Conservation (phyloP, 2,113 vertebrate genomes). For the western clawed frog (Xenopus tropicalis) region UCB_Xtro_10.0 CM004443.2:78121501-78122000, state of each 20-base stretch:
- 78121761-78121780: constrained; percentile 13
- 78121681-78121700: constrained; percentile 6
- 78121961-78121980: too few species aligned
- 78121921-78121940: too few species aligned
- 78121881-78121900: too few species aligned
- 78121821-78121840: too few species aligned
- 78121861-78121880: too few species aligned
- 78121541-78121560: constrained; percentile 6
- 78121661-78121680: background rate
- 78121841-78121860: too few species aligned
- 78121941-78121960: too few species aligned
- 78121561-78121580: background rate
- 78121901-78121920: too few species aligned
- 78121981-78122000: too few species aligned
- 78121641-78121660: constrained; percentile 1
- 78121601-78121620: constrained; percentile 18
- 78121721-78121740: background rate
- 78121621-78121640: background rate
- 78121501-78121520: background rate
- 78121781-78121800: background rate
- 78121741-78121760: background rate
- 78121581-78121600: background rate
- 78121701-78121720: background rate
- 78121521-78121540: constrained; percentile 3
- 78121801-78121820: background rate